Evolutionary conservation across 2,888 invertebrate species (phyloP).

Genomic region (Agrypnus murinus): DNA sequence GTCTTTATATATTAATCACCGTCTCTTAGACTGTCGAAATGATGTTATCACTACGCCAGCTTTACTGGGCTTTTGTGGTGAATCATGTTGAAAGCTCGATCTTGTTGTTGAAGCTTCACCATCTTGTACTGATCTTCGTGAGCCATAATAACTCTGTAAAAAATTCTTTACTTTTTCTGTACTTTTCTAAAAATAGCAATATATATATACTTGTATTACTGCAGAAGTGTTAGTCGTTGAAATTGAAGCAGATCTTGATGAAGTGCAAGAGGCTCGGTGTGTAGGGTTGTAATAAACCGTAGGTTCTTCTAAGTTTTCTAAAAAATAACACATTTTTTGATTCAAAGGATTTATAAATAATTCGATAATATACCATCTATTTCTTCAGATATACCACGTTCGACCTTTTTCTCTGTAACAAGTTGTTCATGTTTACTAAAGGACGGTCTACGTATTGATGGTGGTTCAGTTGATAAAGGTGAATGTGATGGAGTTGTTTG

Average conservation of each 20-base stretch:
- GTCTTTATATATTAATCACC: slow-evolving; percentile 72
- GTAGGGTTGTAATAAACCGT: slow-evolving; percentile 59
- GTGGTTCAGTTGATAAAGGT: slow-evolving; percentile 51
- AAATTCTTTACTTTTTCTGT: neutral
- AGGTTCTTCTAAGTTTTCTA: slow-evolving; percentile 60
- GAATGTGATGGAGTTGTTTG: slow-evolving; percentile 46
- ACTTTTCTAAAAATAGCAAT: neutral
- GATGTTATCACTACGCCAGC: slow-evolving; percentile 95
- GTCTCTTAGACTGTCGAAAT: slow-evolving; percentile 89
- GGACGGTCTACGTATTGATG: slow-evolving; percentile 8
- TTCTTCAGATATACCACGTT: slow-evolving; percentile 60
- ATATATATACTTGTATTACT: slow-evolving; percentile 63
- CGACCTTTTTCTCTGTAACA: slow-evolving; percentile 51
- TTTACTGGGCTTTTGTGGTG: slow-evolving; percentile 78
- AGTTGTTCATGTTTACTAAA: slow-evolving; percentile 8
- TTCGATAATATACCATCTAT: slow-evolving; percentile 59
- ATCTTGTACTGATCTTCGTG: slow-evolving; percentile 72
- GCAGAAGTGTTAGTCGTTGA: slow-evolving; percentile 63
- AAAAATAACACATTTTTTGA: slow-evolving; percentile 37
- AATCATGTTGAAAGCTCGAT: slow-evolving; percentile 78
- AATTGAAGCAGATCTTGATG: slow-evolving; percentile 67
- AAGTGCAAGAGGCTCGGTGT: slow-evolving; percentile 66
- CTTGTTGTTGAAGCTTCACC: slow-evolving; percentile 72
- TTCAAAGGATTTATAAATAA: too few species aligned
- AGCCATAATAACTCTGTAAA: slow-evolving; percentile 72